Base-by-base conservation (phyloP, 1,140 invertebrate species). In the Wasmannia auropunctata region DNA sequence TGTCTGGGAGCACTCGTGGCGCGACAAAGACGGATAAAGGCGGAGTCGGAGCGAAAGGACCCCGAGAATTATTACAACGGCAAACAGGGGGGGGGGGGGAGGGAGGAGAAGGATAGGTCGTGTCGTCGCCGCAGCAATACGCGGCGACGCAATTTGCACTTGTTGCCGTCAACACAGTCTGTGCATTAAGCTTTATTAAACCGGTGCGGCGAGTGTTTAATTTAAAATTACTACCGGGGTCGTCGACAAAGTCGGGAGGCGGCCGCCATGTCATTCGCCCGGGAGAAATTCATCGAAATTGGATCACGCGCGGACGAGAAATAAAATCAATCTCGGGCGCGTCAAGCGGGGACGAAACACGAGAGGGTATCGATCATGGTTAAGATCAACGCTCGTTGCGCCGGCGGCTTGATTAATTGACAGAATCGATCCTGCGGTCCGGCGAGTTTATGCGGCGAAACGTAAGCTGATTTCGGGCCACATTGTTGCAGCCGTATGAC, bases 181-280 rank as follows among this genome's bases (percentile, higher is more conserved):
- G 72, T 75, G 83, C 79, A 86, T 86, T 88, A 84, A 74, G 87
- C 83, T 88, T 92, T 91, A 90, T 91, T 90, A 91, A 91, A 87
- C 86, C 85, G 85, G 34, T 56, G 74, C 22, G 75, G 72, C 86
- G 88, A 91, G 83, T 86, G 87, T 91, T 91, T 89, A 88, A 87
- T 91, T 91, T 88, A 86, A 88, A 89, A 88, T 88, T 89, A 91
- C 87, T 87, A 87, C 63, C 83, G 14, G 14, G 22, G 10, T 5
- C 22, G 19, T n/a, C 46, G 28, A 25, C 22, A 40, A 60, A 34
- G 5, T 40, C 31, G 31, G n/a, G n/a, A 46, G 43, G 2, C 72
- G 54, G 16, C 49, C 10, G 49, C 49, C 4, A 16, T 6, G 19
- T 49, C 46, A 34, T 69, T 58, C 51, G 70, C 54, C n/a, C n/a